Conservation (phyloP, 2,888 invertebrate species). For the Ochropleura leucogaster region DNA sequence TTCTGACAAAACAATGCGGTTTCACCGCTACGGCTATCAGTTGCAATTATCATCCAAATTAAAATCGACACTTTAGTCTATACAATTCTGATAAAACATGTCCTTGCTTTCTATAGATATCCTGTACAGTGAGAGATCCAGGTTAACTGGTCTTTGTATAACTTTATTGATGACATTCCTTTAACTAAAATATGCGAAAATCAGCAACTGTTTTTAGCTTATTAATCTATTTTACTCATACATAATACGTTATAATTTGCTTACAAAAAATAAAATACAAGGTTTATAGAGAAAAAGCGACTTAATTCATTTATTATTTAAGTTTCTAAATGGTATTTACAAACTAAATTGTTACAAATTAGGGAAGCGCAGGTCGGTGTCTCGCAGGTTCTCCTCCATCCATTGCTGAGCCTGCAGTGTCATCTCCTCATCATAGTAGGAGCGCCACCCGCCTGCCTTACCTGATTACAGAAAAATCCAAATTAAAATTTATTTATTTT, state of each 20-base stretch:
- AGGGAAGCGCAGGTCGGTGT: slow-evolving; percentile 91
- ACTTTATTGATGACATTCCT: no score
- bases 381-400: slow-evolving; percentile 92
- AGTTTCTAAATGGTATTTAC: background rate
- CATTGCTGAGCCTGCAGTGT: slow-evolving; percentile 92
- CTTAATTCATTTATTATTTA: background rate
- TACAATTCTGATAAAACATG: no score
- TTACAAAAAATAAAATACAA: background rate
- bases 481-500: no score
- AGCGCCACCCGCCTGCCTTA: slow-evolving; percentile 92
- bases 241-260: no score
- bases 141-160: no score
- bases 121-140: no score
- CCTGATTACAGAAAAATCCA: slow-evolving; percentile 79
- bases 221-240: no score
- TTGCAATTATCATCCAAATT: background rate
- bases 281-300: background rate
- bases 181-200: no score
- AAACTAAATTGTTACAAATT: slow-evolving; percentile 7
- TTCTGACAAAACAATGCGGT: background rate
- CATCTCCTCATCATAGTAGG: slow-evolving; percentile 93
- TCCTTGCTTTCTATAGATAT: no score
- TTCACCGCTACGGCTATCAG: background rate
- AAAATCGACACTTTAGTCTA: no score
- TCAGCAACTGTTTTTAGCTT: no score